Percentiles rank a stretch among this genome's conserved stretches.
Conservation (phyloP, 2,797 vertebrate genomes). For the Sandelia bainsii region DNA sequence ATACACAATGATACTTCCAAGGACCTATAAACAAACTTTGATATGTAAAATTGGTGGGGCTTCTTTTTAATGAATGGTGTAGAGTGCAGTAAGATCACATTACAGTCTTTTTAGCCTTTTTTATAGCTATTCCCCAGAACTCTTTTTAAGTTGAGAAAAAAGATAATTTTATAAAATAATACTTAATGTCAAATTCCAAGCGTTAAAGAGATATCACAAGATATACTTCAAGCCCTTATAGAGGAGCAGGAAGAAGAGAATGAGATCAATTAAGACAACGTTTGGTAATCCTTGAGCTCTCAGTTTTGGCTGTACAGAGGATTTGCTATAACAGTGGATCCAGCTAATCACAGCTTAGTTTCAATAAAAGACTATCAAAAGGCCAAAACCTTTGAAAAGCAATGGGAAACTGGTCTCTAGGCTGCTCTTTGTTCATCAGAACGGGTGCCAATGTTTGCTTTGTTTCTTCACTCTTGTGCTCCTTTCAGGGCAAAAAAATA, state of each 20-base stretch:
- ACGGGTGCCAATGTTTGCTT: conserved; percentile 38
- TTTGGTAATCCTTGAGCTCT: conserved; percentile 69
- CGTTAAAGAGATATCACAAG: conserved; percentile 45
- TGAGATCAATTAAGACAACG: conserved; percentile 82
- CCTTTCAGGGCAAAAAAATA: conserved; percentile 45
- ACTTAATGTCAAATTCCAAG: conserved; percentile 41
- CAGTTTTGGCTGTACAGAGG: conserved; percentile 45
- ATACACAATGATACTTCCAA: too few relatives aligned
- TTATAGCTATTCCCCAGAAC: conserved; percentile 9
- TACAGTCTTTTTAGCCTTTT: conserved; percentile 18
- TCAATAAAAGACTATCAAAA: conserved; percentile 64
- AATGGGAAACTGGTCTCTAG: conserved; percentile 49
- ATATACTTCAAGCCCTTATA: conserved; percentile 53
- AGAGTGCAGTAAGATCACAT: conserved; percentile 2
- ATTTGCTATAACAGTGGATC: conserved; percentile 49
- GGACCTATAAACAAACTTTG: background rate
- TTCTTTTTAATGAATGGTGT: background rate
- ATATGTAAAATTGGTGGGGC: background rate
- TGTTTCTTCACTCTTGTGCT: conserved; percentile 43
- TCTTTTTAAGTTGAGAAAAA: conserved; percentile 7
- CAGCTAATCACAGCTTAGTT: conserved; percentile 69
- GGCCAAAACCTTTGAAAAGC: conserved; percentile 57
- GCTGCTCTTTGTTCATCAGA: conserved; percentile 61
- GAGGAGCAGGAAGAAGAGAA: conserved; percentile 70
- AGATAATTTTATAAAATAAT: too few relatives aligned